A percentile compares a stretch with the other conserved stretches of the same genome.
Evolutionary conservation across 2,113 vertebrate genomes (phyloP).

Genomic region (Catharus minimus): DNA sequence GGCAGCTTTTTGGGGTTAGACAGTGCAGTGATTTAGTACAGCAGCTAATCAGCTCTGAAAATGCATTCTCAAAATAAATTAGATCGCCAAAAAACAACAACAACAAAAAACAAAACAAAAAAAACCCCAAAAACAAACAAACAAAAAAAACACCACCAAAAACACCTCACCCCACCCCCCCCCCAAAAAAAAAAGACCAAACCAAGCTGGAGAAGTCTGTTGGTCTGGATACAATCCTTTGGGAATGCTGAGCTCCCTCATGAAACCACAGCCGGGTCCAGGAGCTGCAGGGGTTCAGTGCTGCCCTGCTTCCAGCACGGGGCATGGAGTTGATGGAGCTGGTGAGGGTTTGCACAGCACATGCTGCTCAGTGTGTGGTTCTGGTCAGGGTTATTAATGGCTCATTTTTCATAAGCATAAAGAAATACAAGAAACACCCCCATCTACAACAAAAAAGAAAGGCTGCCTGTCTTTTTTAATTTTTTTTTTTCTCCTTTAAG

Average conservation of each 20-base stretch:
- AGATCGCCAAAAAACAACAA: neutral
- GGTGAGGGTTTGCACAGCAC: neutral
- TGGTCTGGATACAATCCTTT: neutral
- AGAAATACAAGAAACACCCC: constrained; percentile 18
- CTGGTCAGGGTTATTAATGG: constrained; percentile 6
- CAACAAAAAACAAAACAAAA: neutral
- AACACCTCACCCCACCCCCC: neutral
- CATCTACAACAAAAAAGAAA: constrained; percentile 7
- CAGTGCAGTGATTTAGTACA: neutral
- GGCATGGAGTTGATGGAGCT: neutral
- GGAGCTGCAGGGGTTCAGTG: neutral
- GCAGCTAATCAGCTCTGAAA: constrained; percentile 29
- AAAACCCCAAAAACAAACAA: neutral
- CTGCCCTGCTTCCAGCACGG: neutral
- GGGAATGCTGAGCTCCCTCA: neutral
- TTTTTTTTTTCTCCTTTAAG: neutral
- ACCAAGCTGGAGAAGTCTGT: neutral
- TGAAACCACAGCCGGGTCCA: neutral
- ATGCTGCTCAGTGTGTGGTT: neutral
- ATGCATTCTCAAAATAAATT: constrained; percentile 14
- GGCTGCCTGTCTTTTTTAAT: neutral
- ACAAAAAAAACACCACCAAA: neutral
- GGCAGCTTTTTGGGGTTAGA: constrained; percentile 47
- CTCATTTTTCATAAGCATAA: constrained; percentile 47
- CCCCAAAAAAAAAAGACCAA: no score